A percentile compares a stretch with the other conserved stretches of the same genome.
These are phyloP conservation scores for Trematomus bernacchii DNA, from an alignment of 2,797 vertebrate species.

Conservation along the genomic window DNA sequence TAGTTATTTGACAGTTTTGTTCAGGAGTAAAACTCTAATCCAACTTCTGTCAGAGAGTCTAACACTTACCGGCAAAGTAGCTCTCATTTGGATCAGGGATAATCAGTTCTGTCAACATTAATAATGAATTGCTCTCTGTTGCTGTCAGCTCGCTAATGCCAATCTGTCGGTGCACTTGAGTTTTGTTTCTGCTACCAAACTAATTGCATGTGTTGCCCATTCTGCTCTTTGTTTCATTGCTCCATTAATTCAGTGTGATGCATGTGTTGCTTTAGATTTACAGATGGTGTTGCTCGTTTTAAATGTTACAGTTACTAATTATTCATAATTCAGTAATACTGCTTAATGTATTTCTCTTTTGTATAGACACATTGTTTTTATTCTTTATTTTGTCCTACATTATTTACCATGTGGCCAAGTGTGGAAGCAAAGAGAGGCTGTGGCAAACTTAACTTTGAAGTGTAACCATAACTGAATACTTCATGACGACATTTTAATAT, in stretches of 20 bases:
- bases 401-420: neutral
- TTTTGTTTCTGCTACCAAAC: constrained; percentile 40
- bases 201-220: constrained; percentile 31
- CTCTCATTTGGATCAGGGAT: constrained; percentile 54
- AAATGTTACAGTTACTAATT: constrained; percentile 26
- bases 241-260: constrained; percentile 48
- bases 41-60: constrained; percentile 27
- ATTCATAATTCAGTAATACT: constrained; percentile 18
- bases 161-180: constrained; percentile 48
- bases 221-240: constrained; percentile 44
- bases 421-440: neutral
- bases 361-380: neutral
- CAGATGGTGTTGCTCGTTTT: constrained; percentile 25
- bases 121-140: constrained; percentile 53
- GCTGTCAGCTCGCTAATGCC: constrained; percentile 50
- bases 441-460: neutral
- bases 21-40: constrained; percentile 32
- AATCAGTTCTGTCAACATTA: constrained; percentile 57
- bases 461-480: neutral
- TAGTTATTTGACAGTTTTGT: constrained; percentile 17
- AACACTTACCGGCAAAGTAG: constrained; percentile 15
- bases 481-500: neutral
- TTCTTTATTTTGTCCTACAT: neutral
- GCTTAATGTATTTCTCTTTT: constrained; percentile 5
- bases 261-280: constrained; percentile 22